Percentiles rank a stretch among this genome's conserved stretches.
Conservation (phyloP, 2,113 vertebrate species). For the Pteruthius melanotis region DNA sequence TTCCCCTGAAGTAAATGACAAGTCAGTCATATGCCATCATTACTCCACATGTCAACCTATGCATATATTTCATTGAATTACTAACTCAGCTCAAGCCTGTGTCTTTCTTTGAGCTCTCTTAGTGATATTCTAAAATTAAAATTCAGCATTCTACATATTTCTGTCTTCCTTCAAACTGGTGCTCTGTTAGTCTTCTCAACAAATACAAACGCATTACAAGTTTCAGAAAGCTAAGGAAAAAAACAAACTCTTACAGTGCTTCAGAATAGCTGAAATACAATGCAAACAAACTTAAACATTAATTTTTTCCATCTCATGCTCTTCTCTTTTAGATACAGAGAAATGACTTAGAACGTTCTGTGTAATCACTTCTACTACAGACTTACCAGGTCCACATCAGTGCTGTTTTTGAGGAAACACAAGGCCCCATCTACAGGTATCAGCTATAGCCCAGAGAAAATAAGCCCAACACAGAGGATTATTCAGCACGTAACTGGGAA, state of each 20-base stretch:
- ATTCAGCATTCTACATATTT: background rate
- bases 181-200: background rate
- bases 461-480: background rate
- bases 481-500: background rate
- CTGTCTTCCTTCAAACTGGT: background rate
- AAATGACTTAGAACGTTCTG: background rate
- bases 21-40: background rate
- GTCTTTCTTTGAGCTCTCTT: background rate
- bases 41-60: background rate
- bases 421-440: background rate
- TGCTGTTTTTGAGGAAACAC: background rate
- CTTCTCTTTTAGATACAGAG: background rate
- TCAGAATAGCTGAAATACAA: background rate
- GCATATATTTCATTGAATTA: background rate
- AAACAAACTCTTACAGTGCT: background rate
- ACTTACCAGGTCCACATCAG: background rate
- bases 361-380: background rate
- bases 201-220: background rate
- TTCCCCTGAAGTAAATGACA: background rate
- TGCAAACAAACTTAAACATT: background rate
- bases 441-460: background rate
- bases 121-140: background rate
- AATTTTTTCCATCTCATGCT: background rate
- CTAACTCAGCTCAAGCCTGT: background rate
- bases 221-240: background rate